phyloP scores from a whole-genome alignment of 2,113 vertebrate species.

The Salvator merianae region DNA sequence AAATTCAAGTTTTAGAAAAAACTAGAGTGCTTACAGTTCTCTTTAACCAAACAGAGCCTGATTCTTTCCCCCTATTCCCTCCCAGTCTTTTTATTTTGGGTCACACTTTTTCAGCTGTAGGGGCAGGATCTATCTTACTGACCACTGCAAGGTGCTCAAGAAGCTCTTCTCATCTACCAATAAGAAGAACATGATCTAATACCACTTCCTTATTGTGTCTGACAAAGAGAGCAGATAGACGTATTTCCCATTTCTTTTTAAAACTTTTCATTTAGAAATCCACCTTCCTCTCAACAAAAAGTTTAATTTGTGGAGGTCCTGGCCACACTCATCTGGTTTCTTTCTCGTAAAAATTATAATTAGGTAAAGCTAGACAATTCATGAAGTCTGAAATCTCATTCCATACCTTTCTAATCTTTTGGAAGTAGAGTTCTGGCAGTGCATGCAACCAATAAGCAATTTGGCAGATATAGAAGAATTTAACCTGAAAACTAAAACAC shows the following conservation, averaged over 20 bases:
- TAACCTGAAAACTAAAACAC: constrained; percentile 82
- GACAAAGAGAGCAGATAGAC: neutral
- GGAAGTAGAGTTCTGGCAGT: constrained; percentile 84
- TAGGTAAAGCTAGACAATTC: neutral
- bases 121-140: no score
- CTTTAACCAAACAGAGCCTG: neutral
- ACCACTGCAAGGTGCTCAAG: no score
- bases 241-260: neutral
- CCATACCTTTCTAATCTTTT: constrained; percentile 83
- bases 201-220: neutral
- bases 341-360: neutral
- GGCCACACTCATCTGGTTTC: neutral
- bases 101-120: neutral
- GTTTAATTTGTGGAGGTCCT: neutral
- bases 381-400: neutral
- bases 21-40: no score
- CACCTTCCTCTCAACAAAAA: neutral
- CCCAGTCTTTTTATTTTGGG: neutral
- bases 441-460: constrained; percentile 88
- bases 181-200: no score
- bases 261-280: neutral
- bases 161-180: no score
- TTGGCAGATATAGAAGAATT: constrained; percentile 90
- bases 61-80: neutral
- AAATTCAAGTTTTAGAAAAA: neutral